These are phyloP conservation scores for Tribolium castaneum DNA, from an alignment of 1,140 invertebrate species.

Conservation along the genomic window DNA sequence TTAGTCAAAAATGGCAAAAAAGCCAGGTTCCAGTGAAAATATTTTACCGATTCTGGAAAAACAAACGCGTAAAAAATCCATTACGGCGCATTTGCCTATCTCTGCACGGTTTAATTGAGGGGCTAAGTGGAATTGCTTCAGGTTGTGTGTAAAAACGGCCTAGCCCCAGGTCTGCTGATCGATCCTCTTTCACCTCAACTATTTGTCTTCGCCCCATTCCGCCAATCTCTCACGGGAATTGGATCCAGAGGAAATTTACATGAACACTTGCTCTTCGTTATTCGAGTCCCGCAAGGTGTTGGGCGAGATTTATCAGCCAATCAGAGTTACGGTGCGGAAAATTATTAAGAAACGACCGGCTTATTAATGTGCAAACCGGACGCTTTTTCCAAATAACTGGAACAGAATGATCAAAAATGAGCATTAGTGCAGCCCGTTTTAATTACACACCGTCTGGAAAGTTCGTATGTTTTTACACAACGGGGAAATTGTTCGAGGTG, in stretches of 20 bases:
- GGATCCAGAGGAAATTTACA: conserved; percentile 45
- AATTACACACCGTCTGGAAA: conserved; percentile 6
- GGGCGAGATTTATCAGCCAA: conserved; percentile 20
- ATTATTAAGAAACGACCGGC: conserved; percentile 4
- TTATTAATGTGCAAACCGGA: not conserved
- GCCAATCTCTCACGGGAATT: conserved; percentile 29
- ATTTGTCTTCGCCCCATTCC: conserved; percentile 24
- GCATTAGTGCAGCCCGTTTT: too few relatives aligned
- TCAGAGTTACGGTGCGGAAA: conserved; percentile 4
- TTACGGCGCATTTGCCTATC: not conserved
- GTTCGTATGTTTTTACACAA: not conserved
- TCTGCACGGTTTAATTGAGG: not conserved
- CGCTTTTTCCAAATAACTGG: too few relatives aligned
- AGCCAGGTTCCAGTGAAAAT: too few relatives aligned
- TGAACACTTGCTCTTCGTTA: conserved; percentile 40
- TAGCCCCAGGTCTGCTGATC: conserved; percentile 10
- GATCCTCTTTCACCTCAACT: conserved; percentile 33
- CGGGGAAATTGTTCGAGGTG: not conserved
- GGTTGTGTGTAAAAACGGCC: not conserved
- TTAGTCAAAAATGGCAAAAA: too few relatives aligned
- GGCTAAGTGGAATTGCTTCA: conserved; percentile 19
- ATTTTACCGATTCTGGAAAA: too few relatives aligned
- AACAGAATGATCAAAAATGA: too few relatives aligned
- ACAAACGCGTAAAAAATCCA: too few relatives aligned
- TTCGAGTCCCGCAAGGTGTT: conserved; percentile 25